Evolutionary conservation across 1,140 invertebrate genomes (phyloP).

Genomic region (Ruditapes philippinarum): DNA sequence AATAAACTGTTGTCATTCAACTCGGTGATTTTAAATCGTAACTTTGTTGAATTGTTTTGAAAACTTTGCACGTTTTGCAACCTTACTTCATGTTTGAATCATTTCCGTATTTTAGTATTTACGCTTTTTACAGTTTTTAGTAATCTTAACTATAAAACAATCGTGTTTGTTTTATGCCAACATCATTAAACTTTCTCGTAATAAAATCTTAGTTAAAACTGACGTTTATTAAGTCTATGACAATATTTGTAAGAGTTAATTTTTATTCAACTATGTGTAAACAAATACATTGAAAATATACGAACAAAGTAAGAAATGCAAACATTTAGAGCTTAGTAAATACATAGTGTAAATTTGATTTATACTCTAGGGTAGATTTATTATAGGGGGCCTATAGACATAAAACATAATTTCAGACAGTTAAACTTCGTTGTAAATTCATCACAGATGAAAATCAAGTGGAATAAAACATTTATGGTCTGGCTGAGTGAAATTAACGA

Average conservation of each 20-base stretch:
- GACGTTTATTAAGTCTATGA: background rate
- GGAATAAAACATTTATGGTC: background rate
- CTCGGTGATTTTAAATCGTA: too few relatives aligned
- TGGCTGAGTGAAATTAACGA: too few relatives aligned
- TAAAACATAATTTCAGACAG: background rate
- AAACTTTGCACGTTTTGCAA: too few relatives aligned
- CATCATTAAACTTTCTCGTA: too few relatives aligned
- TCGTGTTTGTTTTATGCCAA: too few relatives aligned
- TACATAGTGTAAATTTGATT: slow-evolving; percentile 32
- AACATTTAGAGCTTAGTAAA: background rate
- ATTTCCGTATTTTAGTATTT: too few relatives aligned
- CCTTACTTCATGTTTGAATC: too few relatives aligned
- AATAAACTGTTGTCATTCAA: too few relatives aligned
- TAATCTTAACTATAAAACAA: too few relatives aligned
- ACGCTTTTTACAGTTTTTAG: too few relatives aligned
- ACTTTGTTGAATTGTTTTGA: too few relatives aligned
- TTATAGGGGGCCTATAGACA: background rate
- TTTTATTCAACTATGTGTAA: slow-evolving; percentile 3
- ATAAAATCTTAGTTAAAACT: too few relatives aligned
- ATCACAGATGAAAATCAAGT: background rate
- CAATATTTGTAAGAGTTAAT: slow-evolving; percentile 12
- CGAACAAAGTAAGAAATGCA: background rate
- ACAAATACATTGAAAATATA: background rate
- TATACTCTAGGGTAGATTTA: background rate
- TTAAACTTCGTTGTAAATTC: background rate